Evolutionary conservation across 2,113 vertebrate species (phyloP).

Genomic region (Phaethon lepturus): DNA sequence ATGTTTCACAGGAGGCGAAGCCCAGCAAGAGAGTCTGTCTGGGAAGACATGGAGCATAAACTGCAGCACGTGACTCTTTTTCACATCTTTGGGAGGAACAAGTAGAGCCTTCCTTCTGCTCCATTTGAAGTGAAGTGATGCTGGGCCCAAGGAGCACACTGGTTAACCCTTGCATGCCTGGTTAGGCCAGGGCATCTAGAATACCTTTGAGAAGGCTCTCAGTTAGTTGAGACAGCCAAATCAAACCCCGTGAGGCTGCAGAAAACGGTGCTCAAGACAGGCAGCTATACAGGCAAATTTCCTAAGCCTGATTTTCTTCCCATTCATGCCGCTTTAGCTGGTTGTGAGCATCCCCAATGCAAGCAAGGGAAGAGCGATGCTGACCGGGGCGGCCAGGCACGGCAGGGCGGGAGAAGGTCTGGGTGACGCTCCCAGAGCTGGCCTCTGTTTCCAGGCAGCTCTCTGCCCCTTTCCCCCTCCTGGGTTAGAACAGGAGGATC

Average conservation of each 20-base stretch:
- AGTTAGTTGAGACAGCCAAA: neutral
- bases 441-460: neutral
- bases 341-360: neutral
- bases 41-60: neutral
- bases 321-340: neutral
- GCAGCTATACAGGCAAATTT: neutral
- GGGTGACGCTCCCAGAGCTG: neutral
- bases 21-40: neutral
- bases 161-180: neutral
- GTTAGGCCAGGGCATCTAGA: neutral
- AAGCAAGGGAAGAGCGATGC: neutral
- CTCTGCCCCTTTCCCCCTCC: neutral
- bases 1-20: neutral
- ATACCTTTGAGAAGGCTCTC: neutral
- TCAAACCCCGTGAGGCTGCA: neutral
- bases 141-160: neutral
- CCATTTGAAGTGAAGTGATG: neutral
- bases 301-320: neutral
- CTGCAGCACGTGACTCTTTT: neutral
- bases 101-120: neutral
- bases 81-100: neutral
- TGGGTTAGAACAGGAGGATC: neutral
- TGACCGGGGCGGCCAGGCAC: neutral
- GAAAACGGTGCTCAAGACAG: neutral
- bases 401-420: neutral